These are phyloP conservation scores for Bucorvus abyssinicus DNA, from an alignment of 2,797 vertebrate genomes.

Conservation along the genomic window DNA sequence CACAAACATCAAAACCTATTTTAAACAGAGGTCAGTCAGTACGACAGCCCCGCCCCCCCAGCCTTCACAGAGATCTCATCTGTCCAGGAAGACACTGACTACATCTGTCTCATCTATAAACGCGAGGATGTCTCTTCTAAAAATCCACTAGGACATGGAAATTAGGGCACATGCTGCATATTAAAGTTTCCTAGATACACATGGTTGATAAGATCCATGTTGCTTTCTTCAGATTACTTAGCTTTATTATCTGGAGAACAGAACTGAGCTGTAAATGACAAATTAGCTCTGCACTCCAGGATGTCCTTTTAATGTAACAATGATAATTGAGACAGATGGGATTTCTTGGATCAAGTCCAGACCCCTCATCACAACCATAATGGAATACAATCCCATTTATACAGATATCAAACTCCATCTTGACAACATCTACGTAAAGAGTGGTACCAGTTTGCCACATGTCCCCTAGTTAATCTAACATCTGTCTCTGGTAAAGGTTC, in stretches of 20 bases:
- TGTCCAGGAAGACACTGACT: neutral
- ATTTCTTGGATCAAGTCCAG: neutral
- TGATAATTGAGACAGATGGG: conserved; percentile 35
- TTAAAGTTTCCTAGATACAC: neutral
- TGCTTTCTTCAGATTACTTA: neutral
- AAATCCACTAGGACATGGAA: neutral
- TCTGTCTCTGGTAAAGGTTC: neutral
- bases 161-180: neutral
- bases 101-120: neutral
- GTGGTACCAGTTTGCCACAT: neutral
- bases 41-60: neutral
- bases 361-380: neutral
- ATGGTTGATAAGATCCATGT: neutral
- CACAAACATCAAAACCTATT: neutral
- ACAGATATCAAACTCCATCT: neutral
- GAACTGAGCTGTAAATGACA: conserved; percentile 6
- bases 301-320: conserved; percentile 29
- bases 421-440: neutral
- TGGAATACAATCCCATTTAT: conserved; percentile 26
- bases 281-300: conserved; percentile 7
- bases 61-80: neutral
- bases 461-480: neutral
- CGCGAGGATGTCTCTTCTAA: neutral
- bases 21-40: neutral
- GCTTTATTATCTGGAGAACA: conserved; percentile 19